phyloP scores from a whole-genome alignment of 2,797 vertebrate species.

The Pangasius larnaudii region DNA sequence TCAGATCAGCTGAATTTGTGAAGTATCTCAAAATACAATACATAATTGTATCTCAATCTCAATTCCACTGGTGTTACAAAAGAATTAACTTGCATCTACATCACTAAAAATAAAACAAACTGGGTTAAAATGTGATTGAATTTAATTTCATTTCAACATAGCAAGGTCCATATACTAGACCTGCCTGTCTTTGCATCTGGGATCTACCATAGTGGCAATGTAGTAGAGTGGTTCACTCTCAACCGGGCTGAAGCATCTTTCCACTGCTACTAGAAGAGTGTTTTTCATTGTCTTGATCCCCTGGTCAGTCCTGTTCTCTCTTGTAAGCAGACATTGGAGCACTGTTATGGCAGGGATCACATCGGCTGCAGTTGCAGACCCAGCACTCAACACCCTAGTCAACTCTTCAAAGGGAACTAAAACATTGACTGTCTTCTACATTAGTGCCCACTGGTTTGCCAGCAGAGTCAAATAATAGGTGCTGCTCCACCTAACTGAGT shows the following conservation, averaged over 20 bases:
- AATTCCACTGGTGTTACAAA: not conserved
- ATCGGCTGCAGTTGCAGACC: conserved; percentile 40
- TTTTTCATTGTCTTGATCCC: not conserved
- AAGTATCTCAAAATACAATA: conserved; percentile 32
- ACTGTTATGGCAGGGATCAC: conserved; percentile 41
- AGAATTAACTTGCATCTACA: conserved; percentile 1
- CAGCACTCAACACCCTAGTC: not conserved
- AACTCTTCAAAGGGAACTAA: conserved; percentile 32
- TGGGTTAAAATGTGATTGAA: not conserved
- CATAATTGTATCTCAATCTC: conserved; percentile 8
- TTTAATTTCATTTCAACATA: not conserved
- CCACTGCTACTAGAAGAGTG: not conserved
- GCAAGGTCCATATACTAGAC: not conserved
- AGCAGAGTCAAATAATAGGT: not conserved
- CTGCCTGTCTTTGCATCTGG: conserved; percentile 18
- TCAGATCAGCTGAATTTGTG: conserved; percentile 27
- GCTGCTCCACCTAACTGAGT: not conserved
- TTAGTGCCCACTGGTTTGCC: not conserved
- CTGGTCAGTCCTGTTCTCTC: not conserved
- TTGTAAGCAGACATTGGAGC: not conserved
- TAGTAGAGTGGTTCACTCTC: not conserved
- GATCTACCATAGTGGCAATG: conserved; percentile 1
- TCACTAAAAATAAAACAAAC: conserved; percentile 9
- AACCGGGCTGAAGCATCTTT: not conserved
- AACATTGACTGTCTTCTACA: not conserved